These are phyloP conservation scores for Siniperca knerii DNA, from an alignment of 2,113 vertebrate species.

Conservation along the genomic window DNA sequence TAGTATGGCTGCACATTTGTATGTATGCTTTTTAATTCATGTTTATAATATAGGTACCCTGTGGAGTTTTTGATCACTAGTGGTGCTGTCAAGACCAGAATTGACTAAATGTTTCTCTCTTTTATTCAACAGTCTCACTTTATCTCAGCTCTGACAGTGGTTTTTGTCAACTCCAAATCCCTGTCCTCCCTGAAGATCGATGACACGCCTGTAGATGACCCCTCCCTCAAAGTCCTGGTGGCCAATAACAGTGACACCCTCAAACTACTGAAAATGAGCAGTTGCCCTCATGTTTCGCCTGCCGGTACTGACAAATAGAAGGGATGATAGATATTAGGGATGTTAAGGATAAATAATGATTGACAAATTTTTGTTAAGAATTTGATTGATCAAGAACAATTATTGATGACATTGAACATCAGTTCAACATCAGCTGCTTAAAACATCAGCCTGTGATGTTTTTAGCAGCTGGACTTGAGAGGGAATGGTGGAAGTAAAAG, in stretches of 20 bases:
- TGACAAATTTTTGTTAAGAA: background rate
- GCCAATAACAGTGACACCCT: conserved; percentile 97
- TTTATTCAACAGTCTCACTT: conserved; percentile 79
- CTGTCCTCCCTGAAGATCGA: conserved; percentile 96
- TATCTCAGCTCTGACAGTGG: conserved; percentile 96
- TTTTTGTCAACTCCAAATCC: conserved; percentile 98
- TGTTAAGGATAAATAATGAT: conserved; percentile 2
- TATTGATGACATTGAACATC: background rate
- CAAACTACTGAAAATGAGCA: conserved; percentile 97
- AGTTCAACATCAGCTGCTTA: background rate
- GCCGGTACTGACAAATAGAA: conserved; percentile 71
- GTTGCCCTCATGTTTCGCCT: conserved; percentile 87
- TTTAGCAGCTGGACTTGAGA: background rate
- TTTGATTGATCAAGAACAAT: conserved; percentile 12
- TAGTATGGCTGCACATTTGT: background rate
- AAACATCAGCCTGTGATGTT: background rate
- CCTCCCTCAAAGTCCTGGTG: conserved; percentile 95
- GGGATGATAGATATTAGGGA: background rate
- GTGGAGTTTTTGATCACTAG: background rate
- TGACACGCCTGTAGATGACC: conserved; percentile 95
- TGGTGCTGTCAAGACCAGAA: too few relatives aligned
- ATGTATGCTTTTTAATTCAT: background rate
- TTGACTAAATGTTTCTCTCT: conserved; percentile 9
- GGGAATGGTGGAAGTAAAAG: background rate
- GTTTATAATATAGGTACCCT: background rate